A percentile compares a stretch with the other conserved stretches of the same genome.
These are phyloP conservation scores for Caenorhabditis uteleia DNA, from an alignment of 2,888 invertebrate genomes.

Conservation along the genomic window DNA sequence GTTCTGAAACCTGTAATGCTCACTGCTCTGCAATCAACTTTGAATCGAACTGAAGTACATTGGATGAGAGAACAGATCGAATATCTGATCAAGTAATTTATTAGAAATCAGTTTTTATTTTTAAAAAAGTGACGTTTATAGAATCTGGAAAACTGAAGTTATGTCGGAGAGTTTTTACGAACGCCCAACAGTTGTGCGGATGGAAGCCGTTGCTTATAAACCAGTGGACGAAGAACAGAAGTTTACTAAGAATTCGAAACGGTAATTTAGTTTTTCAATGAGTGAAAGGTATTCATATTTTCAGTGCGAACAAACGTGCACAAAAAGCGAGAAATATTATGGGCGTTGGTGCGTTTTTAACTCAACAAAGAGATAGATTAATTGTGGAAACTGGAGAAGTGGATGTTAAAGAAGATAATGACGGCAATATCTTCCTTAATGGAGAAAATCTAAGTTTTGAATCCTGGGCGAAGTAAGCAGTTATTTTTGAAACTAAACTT, in stretches of 20 bases:
- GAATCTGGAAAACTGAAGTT: constrained; percentile 50
- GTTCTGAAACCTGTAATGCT: constrained; percentile 51
- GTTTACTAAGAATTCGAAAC: constrained; percentile 12
- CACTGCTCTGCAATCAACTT: constrained; percentile 36
- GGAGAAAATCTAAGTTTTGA: constrained; percentile 53
- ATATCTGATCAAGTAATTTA: constrained; percentile 18
- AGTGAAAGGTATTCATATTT: constrained; percentile 10
- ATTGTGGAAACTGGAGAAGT: constrained; percentile 35
- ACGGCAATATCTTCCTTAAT: constrained; percentile 40
- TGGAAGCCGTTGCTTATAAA: constrained; percentile 41
- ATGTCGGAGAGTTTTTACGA: constrained; percentile 30
- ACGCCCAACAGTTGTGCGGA: constrained; percentile 38
- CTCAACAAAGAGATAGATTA: constrained; percentile 9
- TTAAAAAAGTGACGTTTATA: constrained; percentile 8
- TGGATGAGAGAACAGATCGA: constrained; percentile 50
- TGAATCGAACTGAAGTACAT: constrained; percentile 26
- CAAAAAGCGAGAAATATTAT: constrained; percentile 11
- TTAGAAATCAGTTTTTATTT: background rate
- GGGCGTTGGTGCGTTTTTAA: constrained; percentile 34
- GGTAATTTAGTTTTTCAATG: no score
- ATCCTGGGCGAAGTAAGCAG: constrained; percentile 43
- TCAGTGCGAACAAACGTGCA: constrained; percentile 15
- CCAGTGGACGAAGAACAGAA: constrained; percentile 22
- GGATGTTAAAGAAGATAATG: constrained; percentile 44
- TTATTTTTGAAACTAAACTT: background rate